Base-by-base conservation (phyloP, 2,797 vertebrate species). In the Acanthurus leucopareius region DNA sequence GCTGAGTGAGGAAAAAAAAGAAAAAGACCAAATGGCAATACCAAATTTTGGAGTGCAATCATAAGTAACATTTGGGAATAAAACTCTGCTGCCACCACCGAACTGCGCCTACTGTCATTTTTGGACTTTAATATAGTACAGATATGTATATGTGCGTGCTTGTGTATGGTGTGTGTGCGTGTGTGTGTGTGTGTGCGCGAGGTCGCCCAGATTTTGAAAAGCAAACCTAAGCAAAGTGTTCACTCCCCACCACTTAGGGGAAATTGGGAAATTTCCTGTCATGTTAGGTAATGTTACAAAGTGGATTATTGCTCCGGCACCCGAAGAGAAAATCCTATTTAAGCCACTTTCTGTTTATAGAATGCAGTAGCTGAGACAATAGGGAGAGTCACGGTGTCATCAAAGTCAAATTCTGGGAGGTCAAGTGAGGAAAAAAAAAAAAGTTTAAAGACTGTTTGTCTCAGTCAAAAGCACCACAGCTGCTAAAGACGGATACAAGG, bases 291-390 rank as follows among this genome's bases (percentile, higher is more conserved):
- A 92, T 60, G 79, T 88, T 73, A 89, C 88, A 93, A 95, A 95
- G 91, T 94, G 95, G 93, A 95, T 95, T 95, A 94, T 93, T 93
- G 86, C 92, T 79, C 86, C 76, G 53, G 81, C 87, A 85, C 78
- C 61, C 15, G 49, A 61, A 78, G 79, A 92, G 90, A 90, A 95
- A 95, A 95, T 95, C 93, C 91, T 86, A 91, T 94, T 95, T 92
- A 89, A 90, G 87, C 88, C 85, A 83, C 92, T 92, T 92, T 92
- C 92, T 91, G 83, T 92, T 92, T 91, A 93, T 90, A 90, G 92
- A 89, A 90, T 72, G 79, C 86, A 71, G 73, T 20, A 63, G 86
- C 74, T 78, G 61, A 86, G 81, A 90, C 86, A 84, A 88, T 65
- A 40, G 58, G 70, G 79, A 84, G 82, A 90, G 89, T 88, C 87